A percentile compares a stretch with the other conserved stretches of the same genome.
Conservation (phyloP, 1,140 invertebrate species). For the Heliconius hermathena region DNA sequence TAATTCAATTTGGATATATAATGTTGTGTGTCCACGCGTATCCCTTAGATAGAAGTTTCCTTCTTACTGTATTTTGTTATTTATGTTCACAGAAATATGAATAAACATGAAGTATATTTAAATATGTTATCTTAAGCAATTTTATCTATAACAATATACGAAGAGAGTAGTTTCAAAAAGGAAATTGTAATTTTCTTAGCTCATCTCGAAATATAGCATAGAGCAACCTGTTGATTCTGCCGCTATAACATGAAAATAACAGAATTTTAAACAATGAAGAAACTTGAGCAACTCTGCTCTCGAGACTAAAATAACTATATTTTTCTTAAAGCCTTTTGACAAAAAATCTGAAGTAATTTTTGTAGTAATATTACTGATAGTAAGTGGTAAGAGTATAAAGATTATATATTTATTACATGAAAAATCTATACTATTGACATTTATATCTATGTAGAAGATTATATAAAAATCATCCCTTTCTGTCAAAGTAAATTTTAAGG, state of each 20-base stretch:
- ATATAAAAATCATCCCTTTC: slow-evolving; percentile 34
- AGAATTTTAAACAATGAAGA: slow-evolving; percentile 45
- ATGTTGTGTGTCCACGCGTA: slow-evolving; percentile 45
- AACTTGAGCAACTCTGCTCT: slow-evolving; percentile 35
- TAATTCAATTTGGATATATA: slow-evolving; percentile 52
- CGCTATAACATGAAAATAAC: slow-evolving; percentile 39
- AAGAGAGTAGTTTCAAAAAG: slow-evolving; percentile 16
- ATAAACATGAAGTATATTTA: neutral
- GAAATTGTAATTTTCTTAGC: slow-evolving; percentile 31
- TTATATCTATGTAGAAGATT: neutral
- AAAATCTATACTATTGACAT: neutral
- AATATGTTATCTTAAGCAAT: neutral
- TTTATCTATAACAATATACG: neutral
- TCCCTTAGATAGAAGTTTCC: slow-evolving; percentile 26
- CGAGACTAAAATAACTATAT: slow-evolving; percentile 18
- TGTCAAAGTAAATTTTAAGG: no score
- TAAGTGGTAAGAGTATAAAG: neutral
- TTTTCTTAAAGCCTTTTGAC: slow-evolving; percentile 8
- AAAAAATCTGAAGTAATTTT: neutral
- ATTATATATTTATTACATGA: neutral
- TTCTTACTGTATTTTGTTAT: slow-evolving; percentile 25
- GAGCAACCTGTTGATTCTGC: slow-evolving; percentile 44
- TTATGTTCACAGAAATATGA: slow-evolving; percentile 3
- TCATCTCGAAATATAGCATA: slow-evolving; percentile 36
- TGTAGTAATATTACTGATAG: neutral